Evolutionary conservation across 2,113 vertebrate species (phyloP).

Genomic region (Ceuthmochares aereus): DNA sequence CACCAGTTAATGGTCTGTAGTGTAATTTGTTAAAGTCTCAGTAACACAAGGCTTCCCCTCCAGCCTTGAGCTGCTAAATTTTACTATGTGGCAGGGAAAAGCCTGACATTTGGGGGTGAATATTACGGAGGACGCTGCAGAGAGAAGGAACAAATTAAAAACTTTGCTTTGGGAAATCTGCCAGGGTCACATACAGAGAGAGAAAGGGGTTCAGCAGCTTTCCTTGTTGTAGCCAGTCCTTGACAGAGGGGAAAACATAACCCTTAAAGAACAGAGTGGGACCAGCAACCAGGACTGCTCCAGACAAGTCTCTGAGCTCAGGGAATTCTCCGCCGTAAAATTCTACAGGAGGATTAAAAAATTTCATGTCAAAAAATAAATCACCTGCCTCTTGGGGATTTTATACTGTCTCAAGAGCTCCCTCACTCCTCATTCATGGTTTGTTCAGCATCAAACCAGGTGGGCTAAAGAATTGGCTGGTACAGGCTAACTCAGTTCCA

Average conservation of each 20-base stretch:
- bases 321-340: neutral
- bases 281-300: neutral
- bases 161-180: neutral
- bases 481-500: neutral
- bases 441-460: neutral
- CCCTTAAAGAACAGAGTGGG: neutral
- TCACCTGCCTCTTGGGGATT: neutral
- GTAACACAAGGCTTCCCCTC: neutral
- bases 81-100: neutral
- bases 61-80: neutral
- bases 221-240: neutral
- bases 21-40: neutral
- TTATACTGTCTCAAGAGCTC: neutral
- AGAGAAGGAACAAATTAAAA: neutral
- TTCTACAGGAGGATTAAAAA: neutral
- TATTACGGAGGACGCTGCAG: neutral
- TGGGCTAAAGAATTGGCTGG: neutral
- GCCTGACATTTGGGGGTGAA: neutral
- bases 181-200: neutral
- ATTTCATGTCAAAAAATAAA: neutral
- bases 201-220: neutral
- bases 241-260: neutral
- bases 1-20: neutral
- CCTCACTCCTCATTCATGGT: neutral
- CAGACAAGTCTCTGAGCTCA: neutral